Evolutionary conservation across 2,797 vertebrate species (phyloP).

Genomic region (Spinus olivaceus): DNA sequence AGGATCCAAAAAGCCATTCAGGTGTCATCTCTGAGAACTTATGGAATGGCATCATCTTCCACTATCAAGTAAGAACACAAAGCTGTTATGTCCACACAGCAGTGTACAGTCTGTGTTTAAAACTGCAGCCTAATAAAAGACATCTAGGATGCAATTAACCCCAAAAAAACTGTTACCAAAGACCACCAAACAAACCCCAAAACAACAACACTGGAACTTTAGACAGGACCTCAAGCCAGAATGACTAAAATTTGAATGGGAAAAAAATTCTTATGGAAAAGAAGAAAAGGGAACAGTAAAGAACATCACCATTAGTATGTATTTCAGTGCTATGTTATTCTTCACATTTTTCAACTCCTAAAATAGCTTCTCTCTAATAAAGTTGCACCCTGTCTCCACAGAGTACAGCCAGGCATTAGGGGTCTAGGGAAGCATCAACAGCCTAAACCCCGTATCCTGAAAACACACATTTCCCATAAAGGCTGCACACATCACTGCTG

Average conservation of each 20-base stretch:
- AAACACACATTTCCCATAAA: neutral
- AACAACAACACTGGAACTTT: neutral
- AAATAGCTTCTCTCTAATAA: neutral
- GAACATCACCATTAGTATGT: neutral
- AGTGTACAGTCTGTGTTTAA: neutral
- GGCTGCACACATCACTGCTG: neutral
- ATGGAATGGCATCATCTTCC: neutral
- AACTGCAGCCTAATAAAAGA: neutral
- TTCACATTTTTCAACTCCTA: neutral
- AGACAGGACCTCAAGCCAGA: neutral
- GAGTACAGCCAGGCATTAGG: neutral
- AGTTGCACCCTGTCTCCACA: neutral
- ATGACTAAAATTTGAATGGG: neutral
- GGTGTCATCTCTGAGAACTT: neutral
- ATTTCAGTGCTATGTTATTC: neutral
- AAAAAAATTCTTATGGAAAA: neutral
- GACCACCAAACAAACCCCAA: neutral
- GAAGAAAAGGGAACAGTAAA: neutral
- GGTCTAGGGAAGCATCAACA: neutral
- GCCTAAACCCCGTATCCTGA: neutral
- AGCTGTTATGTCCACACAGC: neutral
- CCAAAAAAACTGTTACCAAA: neutral
- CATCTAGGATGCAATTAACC: neutral
- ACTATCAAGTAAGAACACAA: neutral
- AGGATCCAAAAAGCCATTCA: neutral